phyloP scores from a whole-genome alignment of 2,797 vertebrate species.

The Sandelia bainsii region DNA sequence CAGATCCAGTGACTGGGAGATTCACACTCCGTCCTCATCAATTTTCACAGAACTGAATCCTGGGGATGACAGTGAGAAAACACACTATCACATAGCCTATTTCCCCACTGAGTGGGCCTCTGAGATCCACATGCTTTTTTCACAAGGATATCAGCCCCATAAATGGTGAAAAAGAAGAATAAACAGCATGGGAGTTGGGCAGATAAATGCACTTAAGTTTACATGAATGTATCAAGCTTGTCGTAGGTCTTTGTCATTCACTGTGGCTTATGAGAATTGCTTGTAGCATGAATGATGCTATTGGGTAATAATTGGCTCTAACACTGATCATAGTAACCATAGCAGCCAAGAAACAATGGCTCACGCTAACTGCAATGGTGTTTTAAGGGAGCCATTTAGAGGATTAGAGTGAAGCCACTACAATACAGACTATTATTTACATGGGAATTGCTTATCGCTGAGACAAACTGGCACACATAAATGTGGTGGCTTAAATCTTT shows the following conservation, averaged over 20 bases:
- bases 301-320: slow-evolving; percentile 51
- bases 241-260: slow-evolving; percentile 45
- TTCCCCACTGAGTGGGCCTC: slow-evolving; percentile 63
- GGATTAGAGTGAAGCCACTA: slow-evolving; percentile 56
- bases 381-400: slow-evolving; percentile 61
- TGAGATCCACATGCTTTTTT: slow-evolving; percentile 54
- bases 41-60: slow-evolving; percentile 59
- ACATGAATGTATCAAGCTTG: slow-evolving; percentile 21
- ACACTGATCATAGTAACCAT: slow-evolving; percentile 48
- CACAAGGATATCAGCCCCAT: slow-evolving; percentile 57
- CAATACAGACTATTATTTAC: slow-evolving; percentile 43
- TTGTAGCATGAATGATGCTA: slow-evolving; percentile 36
- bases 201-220: slow-evolving; percentile 60
- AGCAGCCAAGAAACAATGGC: slow-evolving; percentile 46
- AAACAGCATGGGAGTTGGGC: slow-evolving; percentile 47
- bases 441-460: slow-evolving; percentile 32
- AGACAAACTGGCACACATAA: slow-evolving; percentile 34
- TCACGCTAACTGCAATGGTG: slow-evolving; percentile 37
- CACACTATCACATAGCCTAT: slow-evolving; percentile 62
- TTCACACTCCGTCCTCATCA: slow-evolving; percentile 69
- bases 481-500: background rate
- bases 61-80: slow-evolving; percentile 57
- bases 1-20: slow-evolving; percentile 51
- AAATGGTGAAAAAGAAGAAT: slow-evolving; percentile 51
- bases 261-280: slow-evolving; percentile 30